These are phyloP conservation scores for Lophotis ruficrista DNA, from an alignment of 2,113 vertebrate species.

Conservation along the genomic window DNA sequence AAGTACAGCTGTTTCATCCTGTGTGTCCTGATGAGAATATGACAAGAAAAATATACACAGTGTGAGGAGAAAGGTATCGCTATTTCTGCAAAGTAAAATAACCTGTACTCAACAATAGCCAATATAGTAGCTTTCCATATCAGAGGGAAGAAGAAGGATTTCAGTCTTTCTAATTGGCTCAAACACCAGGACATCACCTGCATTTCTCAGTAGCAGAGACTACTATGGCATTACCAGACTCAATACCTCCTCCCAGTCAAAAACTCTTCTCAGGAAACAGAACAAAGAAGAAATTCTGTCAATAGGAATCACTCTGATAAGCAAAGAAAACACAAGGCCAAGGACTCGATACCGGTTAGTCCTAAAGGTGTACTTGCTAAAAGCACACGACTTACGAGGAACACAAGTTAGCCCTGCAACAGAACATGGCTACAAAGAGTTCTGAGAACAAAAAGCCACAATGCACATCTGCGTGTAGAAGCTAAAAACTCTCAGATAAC, in stretches of 20 bases:
- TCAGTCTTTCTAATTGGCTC: not conserved
- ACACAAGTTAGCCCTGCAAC: not conserved
- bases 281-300: not conserved
- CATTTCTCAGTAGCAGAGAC: not conserved
- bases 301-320: not conserved
- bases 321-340: not conserved
- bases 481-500: not conserved
- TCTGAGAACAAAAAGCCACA: not conserved
- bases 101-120: not conserved
- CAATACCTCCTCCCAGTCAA: not conserved
- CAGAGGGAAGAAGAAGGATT: not conserved
- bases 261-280: not conserved
- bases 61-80: not conserved
- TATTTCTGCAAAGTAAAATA: not conserved
- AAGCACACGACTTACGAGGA: not conserved
- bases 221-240: not conserved
- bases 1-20: conserved; percentile 92
- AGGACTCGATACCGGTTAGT: not conserved
- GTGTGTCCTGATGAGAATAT: conserved; percentile 82
- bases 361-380: not conserved
- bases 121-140: not conserved
- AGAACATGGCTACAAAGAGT: not conserved
- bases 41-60: not conserved
- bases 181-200: not conserved
- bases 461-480: not conserved